Base-by-base conservation (phyloP, 2,888 invertebrate genomes). In the Hydrotaea cyrtoneurina region DNA sequence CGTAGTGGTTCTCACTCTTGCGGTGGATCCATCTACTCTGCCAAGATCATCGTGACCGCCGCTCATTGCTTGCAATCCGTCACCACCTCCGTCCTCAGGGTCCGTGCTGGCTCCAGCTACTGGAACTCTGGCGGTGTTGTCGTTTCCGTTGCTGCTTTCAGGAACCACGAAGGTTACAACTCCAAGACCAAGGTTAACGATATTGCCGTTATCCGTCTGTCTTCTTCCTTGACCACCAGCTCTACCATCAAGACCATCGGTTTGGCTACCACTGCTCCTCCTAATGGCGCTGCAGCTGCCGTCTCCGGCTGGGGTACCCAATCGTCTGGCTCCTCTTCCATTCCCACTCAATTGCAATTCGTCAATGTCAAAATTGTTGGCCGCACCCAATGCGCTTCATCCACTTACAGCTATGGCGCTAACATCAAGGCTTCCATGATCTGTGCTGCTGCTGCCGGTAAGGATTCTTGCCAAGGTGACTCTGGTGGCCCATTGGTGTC, bases 1-100 rank as follows among this genome's bases (percentile, higher is more conserved):
- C 87, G 87, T 19, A 88, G 91, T 17, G 93, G 93, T 1, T 87
- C 90, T 0, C 94, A 95, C 86, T 89, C 91, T 0, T 95, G 95
- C 86, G 94, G 95, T 0, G 95, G 94, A 0, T 90, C 93, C 8
- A 90, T 95, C 10, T 93, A 93, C 64, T 90, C 88, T 19, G 90
- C 92, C 55, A 93, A 93, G 36, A 87, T 89, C 11, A 92, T 94
- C 3, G 83, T 95, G 0, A 95, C 94, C 0, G 94, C 95, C n/a
- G 95, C 94, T 3, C 95, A 95, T 88, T 95, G 95, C 86, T 91
- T 91, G 73, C 79, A 92, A 59, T 53, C 57, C 21, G 78, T 75
- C 0, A 31, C 86, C 0, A 76, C 62, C 7, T 75, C 81, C 1
- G 36, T n/a, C 0, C 53, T 87, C 17, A 82, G 39, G 8, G 46